A percentile compares a stretch with the other conserved stretches of the same genome.
These are phyloP conservation scores for Andrena praecox DNA, from an alignment of 2,888 invertebrate species.

Conservation along the genomic window DNA sequence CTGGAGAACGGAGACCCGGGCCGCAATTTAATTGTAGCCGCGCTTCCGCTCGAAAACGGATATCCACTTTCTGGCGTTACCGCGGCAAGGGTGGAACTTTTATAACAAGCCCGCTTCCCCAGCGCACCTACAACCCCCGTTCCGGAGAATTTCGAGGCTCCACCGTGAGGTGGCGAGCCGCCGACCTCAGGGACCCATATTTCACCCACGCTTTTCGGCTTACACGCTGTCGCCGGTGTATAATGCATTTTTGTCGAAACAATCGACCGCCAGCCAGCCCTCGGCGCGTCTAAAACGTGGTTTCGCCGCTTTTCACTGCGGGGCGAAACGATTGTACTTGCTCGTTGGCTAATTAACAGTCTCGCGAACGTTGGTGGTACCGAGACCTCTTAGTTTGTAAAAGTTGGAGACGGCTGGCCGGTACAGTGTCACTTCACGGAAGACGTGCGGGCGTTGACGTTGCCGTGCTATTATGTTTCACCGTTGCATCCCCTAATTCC, in stretches of 20 bases:
- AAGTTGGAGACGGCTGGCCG: background rate
- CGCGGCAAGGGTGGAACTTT: slow-evolving; percentile 61
- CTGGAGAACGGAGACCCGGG: slow-evolving; percentile 30
- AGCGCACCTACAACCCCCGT: slow-evolving; percentile 46
- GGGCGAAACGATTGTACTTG: background rate
- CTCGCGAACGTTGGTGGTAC: background rate
- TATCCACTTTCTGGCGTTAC: slow-evolving; percentile 68
- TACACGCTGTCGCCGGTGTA: slow-evolving; percentile 42
- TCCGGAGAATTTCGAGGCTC: slow-evolving; percentile 51
- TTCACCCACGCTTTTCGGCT: slow-evolving; percentile 37
- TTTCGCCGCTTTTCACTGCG: background rate
- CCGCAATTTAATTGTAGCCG: slow-evolving; percentile 68
- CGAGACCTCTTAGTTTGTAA: background rate
- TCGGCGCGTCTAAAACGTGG: background rate
- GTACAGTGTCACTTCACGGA: background rate
- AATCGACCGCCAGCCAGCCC: slow-evolving; percentile 26
- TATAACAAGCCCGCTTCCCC: slow-evolving; percentile 59
- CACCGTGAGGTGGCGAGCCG: background rate
- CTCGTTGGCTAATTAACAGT: slow-evolving; percentile 3
- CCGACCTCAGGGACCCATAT: slow-evolving; percentile 52
- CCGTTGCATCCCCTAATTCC: no score
- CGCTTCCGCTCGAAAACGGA: slow-evolving; percentile 63
- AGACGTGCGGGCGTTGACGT: background rate
- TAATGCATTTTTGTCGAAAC: slow-evolving; percentile 54
- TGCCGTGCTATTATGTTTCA: background rate